A percentile compares a stretch with the other conserved stretches of the same genome.
Evolutionary conservation across 1,140 invertebrate species (phyloP).

Genomic region (Lasaia peninsularis): DNA sequence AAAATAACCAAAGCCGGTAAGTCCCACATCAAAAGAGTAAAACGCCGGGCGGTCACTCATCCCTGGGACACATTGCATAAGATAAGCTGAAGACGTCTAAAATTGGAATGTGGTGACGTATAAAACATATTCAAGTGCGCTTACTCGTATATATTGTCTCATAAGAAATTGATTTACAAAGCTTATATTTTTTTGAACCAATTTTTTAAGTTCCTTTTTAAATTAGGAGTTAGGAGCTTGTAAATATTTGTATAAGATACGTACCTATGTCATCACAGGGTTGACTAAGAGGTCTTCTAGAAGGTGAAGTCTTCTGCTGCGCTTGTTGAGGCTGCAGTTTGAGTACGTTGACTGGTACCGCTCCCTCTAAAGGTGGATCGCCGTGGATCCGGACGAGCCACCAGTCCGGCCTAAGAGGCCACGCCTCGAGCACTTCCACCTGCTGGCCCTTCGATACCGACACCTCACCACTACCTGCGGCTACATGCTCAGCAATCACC

Average conservation of each 20-base stretch:
- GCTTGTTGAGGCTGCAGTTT: slow-evolving; percentile 81
- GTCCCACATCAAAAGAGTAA: too few relatives aligned
- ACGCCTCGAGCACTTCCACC: slow-evolving; percentile 91
- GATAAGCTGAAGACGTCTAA: too few relatives aligned
- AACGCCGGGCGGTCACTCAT: too few relatives aligned
- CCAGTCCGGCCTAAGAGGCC: slow-evolving; percentile 77
- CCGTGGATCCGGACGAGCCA: slow-evolving; percentile 81
- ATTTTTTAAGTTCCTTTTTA: too few relatives aligned
- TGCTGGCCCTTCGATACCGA: slow-evolving; percentile 92
- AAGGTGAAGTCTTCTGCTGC: slow-evolving; percentile 79
- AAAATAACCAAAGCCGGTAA: too few relatives aligned
- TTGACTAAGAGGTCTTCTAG: slow-evolving; percentile 67
- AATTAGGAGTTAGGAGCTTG: too few relatives aligned
- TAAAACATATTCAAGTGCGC: too few relatives aligned
- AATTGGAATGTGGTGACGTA: too few relatives aligned
- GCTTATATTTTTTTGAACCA: too few relatives aligned
- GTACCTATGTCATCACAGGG: slow-evolving; percentile 58
- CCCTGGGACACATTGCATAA: too few relatives aligned
- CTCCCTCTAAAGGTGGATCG: slow-evolving; percentile 84
- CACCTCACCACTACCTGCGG: slow-evolving; percentile 84
- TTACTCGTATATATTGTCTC: too few relatives aligned
- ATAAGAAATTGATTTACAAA: too few relatives aligned
- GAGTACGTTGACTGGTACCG: slow-evolving; percentile 89
- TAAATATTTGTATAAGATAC: slow-evolving; percentile 16
- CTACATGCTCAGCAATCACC: slow-evolving; percentile 90